These are phyloP conservation scores for Hololepta plana DNA, from an alignment of 2,888 invertebrate species.

Conservation along the genomic window DNA sequence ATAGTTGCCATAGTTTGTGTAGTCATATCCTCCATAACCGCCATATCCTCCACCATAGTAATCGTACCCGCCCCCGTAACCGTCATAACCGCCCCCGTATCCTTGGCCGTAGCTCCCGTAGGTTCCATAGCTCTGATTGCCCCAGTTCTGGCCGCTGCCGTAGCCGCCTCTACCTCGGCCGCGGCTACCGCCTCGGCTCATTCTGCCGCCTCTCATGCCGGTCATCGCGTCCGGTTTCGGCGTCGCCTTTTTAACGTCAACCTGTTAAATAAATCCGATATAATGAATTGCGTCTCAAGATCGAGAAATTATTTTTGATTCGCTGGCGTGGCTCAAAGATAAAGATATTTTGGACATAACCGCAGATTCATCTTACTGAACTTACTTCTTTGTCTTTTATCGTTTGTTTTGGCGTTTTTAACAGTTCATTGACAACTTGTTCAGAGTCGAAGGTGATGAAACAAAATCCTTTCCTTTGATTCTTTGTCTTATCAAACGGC, in stretches of 20 bases:
- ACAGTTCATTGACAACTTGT: constrained; percentile 77
- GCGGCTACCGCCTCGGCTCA: constrained; percentile 47
- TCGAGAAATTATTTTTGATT: constrained; percentile 1
- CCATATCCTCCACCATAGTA: constrained; percentile 60
- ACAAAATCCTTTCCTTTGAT: constrained; percentile 91
- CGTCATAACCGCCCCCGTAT: constrained; percentile 54
- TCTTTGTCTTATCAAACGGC: constrained; percentile 94
- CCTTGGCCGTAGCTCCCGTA: constrained; percentile 29
- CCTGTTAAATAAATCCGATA: constrained; percentile 28
- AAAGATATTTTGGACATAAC: constrained; percentile 1
- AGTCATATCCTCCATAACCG: constrained; percentile 64
- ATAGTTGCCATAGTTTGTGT: constrained; percentile 67
- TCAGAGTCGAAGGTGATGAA: constrained; percentile 96
- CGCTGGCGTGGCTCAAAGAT: background rate
- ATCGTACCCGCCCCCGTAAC: constrained; percentile 54
- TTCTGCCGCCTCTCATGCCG: constrained; percentile 33
- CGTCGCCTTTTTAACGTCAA: constrained; percentile 89
- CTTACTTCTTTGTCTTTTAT: constrained; percentile 82
- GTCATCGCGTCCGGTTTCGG: constrained; percentile 66
- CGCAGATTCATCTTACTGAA: constrained; percentile 9
- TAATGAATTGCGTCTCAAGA: too few relatives aligned
- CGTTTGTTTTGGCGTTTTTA: constrained; percentile 83
- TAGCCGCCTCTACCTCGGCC: constrained; percentile 54
- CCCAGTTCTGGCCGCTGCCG: constrained; percentile 45
- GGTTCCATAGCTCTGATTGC: constrained; percentile 42